Conservation (phyloP, 2,113 vertebrate genomes). For the Cygnus buccinator region DNA sequence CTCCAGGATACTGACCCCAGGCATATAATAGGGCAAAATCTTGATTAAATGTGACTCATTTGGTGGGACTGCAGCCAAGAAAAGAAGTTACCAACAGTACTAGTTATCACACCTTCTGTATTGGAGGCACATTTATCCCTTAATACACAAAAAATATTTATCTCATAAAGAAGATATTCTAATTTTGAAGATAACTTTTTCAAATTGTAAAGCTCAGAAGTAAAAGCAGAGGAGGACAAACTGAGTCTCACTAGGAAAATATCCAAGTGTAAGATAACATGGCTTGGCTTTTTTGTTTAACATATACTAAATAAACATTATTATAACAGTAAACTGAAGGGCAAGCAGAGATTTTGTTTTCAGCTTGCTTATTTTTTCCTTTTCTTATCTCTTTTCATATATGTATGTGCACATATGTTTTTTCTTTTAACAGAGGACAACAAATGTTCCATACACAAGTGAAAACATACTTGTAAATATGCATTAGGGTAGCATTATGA, state of each 20-base stretch:
- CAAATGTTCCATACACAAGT: background rate
- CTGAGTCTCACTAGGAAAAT: background rate
- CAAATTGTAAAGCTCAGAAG: background rate
- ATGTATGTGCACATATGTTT: background rate
- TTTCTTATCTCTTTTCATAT: background rate
- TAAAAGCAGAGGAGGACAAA: constrained; percentile 7
- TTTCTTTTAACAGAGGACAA: background rate
- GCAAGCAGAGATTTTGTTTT: background rate
- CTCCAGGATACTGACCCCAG: constrained; percentile 30
- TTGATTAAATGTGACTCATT: constrained; percentile 9
- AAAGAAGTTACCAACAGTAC: background rate
- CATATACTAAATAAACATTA: background rate
- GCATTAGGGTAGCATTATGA: background rate
- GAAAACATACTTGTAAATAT: background rate
- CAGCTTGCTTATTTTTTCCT: background rate
- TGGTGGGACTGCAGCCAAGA: background rate
- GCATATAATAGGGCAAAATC: constrained; percentile 3
- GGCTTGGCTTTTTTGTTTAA: background rate
- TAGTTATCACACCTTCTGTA: background rate
- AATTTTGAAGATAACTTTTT: background rate
- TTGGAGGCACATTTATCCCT: background rate
- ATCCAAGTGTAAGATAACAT: background rate
- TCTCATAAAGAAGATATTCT: background rate
- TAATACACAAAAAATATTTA: background rate
- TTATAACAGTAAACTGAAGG: background rate